phyloP scores from a whole-genome alignment of 2,888 invertebrate genomes.

The Epinotia nisella region DNA sequence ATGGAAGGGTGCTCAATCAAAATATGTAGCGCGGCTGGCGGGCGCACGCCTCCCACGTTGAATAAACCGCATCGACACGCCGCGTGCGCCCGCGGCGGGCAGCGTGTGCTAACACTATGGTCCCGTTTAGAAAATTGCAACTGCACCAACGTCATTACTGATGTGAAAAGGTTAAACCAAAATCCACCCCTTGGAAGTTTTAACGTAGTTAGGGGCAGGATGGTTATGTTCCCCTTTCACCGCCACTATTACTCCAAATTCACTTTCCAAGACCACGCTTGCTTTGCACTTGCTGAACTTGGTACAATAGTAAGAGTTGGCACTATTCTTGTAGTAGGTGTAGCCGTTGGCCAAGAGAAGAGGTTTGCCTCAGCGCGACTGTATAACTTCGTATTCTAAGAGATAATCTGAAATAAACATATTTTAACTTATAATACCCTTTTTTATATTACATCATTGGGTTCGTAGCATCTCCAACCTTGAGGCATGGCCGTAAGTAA shows the following conservation, averaged over 20 bases:
- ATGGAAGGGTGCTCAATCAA: no score
- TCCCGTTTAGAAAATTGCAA: no score
- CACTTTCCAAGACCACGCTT: background rate
- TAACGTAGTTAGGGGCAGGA: conserved; percentile 20
- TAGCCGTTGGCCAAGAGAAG: conserved; percentile 22
- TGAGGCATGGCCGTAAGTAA: no score
- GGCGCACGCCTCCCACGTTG: no score
- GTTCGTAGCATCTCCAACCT: no score
- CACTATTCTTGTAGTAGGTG: conserved; percentile 29
- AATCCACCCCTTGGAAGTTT: conserved; percentile 15
- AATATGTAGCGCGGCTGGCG: no score
- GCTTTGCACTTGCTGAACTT: conserved; percentile 28
- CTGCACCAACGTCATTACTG: no score
- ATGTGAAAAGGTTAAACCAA: background rate
- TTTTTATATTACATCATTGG: no score
- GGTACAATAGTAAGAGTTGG: conserved; percentile 24
- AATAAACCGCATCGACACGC: no score
- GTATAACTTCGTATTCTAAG: conserved; percentile 26
- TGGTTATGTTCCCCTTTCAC: conserved; percentile 29
- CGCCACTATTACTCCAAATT: background rate
- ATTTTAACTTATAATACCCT: no score
- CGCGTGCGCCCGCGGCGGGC: no score
- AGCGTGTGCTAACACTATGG: no score
- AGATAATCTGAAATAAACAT: conserved; percentile 4
- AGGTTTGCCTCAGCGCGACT: conserved; percentile 16